Evolutionary conservation across 2,888 invertebrate species (phyloP).

Genomic region (Drepanosiphum platanoidis): DNA sequence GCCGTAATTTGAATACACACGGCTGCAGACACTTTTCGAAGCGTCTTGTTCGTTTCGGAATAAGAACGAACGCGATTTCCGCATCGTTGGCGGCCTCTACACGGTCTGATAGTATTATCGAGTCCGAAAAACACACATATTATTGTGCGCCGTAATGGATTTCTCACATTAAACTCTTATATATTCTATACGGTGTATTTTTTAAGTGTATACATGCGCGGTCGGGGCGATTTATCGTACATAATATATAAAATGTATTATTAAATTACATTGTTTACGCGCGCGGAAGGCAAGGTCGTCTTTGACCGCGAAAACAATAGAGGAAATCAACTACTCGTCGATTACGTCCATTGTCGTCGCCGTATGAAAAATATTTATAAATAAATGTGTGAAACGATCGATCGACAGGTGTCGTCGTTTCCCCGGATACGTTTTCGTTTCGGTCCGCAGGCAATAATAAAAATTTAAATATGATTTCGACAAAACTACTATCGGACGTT

Average conservation of each 20-base stretch:
- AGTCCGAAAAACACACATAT: background rate
- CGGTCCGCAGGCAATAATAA: background rate
- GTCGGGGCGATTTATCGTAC: no score
- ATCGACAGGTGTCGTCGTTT: background rate
- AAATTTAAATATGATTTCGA: no score
- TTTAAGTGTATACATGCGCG: background rate
- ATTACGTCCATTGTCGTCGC: background rate
- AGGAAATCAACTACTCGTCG: background rate
- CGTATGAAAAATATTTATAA: background rate
- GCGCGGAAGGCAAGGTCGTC: background rate
- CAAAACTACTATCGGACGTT: no score
- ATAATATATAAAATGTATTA: background rate
- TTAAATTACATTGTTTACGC: background rate
- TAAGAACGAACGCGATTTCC: conserved; percentile 25
- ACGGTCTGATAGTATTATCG: background rate
- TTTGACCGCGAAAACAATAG: conserved; percentile 18
- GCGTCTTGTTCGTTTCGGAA: background rate
- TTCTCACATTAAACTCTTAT: background rate
- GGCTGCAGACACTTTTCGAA: background rate
- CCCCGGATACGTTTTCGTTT: background rate
- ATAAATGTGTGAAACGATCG: background rate
- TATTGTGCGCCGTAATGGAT: background rate
- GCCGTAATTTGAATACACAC: background rate
- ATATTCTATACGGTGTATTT: no score
- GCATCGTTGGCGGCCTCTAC: conserved; percentile 2